phyloP scores from a whole-genome alignment of 1,140 invertebrate genomes.

The Magallana angulata region DNA sequence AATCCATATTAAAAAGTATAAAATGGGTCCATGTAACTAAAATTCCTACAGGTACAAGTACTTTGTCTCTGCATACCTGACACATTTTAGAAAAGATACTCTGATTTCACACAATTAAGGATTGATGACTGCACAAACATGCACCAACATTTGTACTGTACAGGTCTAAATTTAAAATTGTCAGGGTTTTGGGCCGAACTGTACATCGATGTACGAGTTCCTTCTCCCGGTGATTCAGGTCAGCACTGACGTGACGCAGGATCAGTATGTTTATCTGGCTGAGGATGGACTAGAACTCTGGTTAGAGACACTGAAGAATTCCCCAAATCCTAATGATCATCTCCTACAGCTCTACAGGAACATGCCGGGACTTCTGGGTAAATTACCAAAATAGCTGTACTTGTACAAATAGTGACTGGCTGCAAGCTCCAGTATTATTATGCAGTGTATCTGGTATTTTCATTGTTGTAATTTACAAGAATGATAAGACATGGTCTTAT shows the following conservation, averaged over 20 bases:
- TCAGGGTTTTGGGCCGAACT: constrained; percentile 83
- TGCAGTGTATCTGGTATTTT: neutral
- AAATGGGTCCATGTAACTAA: no score
- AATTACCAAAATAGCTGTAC: constrained; percentile 52
- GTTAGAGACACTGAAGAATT: constrained; percentile 90
- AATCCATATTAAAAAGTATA: neutral
- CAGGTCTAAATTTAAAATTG: constrained; percentile 42
- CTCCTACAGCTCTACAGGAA: constrained; percentile 88
- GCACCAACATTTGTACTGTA: no score
- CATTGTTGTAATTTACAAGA: neutral
- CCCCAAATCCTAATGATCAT: constrained; percentile 79
- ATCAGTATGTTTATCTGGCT: constrained; percentile 91
- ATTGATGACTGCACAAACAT: no score
- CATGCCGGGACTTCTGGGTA: constrained; percentile 88
- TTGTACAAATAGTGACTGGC: neutral
- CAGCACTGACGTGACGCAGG: constrained; percentile 88
- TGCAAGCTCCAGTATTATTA: neutral
- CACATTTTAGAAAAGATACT: no score
- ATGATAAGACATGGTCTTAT: neutral
- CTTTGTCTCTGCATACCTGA: no score
- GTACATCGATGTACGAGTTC: constrained; percentile 83
- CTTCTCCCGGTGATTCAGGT: constrained; percentile 88
- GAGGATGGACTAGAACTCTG: constrained; percentile 96
- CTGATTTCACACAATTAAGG: no score
- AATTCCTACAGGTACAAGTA: no score